These are phyloP conservation scores for Merodon equestris DNA, from an alignment of 2,888 invertebrate species.

Conservation along the genomic window DNA sequence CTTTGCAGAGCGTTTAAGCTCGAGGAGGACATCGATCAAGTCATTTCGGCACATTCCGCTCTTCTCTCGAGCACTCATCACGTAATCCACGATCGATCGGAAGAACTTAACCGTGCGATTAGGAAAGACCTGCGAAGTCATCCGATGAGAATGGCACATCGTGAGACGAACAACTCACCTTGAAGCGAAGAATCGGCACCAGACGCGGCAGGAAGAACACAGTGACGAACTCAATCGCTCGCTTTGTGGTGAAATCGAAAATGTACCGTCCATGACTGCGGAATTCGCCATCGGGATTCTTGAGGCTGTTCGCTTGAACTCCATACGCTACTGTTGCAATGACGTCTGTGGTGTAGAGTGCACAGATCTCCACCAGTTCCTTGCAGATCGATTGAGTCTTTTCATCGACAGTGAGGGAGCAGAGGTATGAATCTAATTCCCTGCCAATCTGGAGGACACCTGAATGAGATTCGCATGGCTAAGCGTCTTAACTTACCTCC, in stretches of 20 bases:
- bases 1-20: constrained; percentile 72
- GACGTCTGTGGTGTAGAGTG: constrained; percentile 78
- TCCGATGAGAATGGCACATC: no score
- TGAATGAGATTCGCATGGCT: neutral
- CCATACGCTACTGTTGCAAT: constrained; percentile 80
- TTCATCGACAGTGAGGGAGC: constrained; percentile 71
- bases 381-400: constrained; percentile 70
- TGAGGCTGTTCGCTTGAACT: constrained; percentile 78
- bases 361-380: constrained; percentile 77
- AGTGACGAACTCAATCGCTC: constrained; percentile 76
- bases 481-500: constrained; percentile 69
- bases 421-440: constrained; percentile 73
- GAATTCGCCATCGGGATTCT: constrained; percentile 78
- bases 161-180: constrained; percentile 64
- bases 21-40: constrained; percentile 77
- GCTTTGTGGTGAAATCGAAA: constrained; percentile 74
- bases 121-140: constrained; percentile 74
- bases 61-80: constrained; percentile 77
- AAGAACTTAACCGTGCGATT: constrained; percentile 76
- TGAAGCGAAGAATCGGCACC: constrained; percentile 74
- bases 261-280: constrained; percentile 78
- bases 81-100: constrained; percentile 77
- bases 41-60: constrained; percentile 77
- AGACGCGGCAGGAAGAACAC: constrained; percentile 79
- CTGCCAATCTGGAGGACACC: constrained; percentile 71